Conservation (phyloP, 2,888 invertebrate genomes). For the Hyposoter dolosus region DNA sequence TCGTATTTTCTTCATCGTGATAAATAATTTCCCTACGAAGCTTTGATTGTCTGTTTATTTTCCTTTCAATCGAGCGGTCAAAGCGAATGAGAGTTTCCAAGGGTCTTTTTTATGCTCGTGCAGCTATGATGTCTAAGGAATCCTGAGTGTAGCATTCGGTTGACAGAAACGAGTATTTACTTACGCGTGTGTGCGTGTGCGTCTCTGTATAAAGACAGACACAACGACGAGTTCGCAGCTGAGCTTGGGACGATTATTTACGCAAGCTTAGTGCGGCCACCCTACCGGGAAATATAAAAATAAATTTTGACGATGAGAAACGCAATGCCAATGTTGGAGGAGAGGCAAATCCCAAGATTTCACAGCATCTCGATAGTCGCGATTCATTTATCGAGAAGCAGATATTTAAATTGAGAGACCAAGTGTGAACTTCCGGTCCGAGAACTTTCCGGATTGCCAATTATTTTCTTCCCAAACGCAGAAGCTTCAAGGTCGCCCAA, state of each 20-base stretch:
- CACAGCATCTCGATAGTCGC: background rate
- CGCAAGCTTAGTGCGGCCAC: constrained; percentile 58
- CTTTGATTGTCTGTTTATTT: constrained; percentile 48
- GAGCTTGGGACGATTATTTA: constrained; percentile 67
- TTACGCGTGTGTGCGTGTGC: background rate
- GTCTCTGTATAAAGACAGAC: background rate
- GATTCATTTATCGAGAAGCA: constrained; percentile 16
- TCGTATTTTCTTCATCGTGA: constrained; percentile 10
- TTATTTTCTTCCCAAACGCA: constrained; percentile 36
- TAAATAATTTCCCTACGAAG: constrained; percentile 41
- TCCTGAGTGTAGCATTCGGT: background rate
- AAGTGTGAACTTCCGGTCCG: constrained; percentile 21
- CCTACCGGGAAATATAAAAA: constrained; percentile 72
- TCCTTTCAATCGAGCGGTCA: constrained; percentile 31
- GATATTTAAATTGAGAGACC: constrained; percentile 10
- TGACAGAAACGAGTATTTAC: constrained; percentile 24
- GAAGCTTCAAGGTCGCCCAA: constrained; percentile 22
- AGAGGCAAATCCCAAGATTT: background rate
- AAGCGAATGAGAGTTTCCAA: constrained; percentile 22
- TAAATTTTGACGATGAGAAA: constrained; percentile 58
- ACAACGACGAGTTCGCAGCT: constrained; percentile 25
- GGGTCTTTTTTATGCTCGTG: constrained; percentile 3
- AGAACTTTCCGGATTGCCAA: constrained; percentile 26
- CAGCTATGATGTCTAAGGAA: background rate
- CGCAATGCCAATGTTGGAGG: background rate